phyloP scores from a whole-genome alignment of 2,888 invertebrate species.

The Serripes groenlandicus region DNA sequence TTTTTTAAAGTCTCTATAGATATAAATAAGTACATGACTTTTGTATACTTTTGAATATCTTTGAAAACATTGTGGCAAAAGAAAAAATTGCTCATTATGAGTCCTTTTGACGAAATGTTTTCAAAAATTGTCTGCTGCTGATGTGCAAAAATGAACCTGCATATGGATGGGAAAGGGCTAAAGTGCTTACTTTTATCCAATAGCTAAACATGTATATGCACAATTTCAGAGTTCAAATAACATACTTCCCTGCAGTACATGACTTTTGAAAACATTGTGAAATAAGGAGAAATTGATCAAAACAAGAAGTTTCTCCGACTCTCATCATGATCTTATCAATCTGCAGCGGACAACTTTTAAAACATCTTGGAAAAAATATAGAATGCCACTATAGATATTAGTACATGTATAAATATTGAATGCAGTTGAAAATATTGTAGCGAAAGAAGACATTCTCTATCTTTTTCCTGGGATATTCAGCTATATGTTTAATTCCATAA shows the following conservation, averaged over 20 bases:
- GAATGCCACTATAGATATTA: no score
- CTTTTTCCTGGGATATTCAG: no score
- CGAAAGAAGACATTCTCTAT: no score
- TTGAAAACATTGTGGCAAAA: background rate
- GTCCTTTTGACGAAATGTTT: background rate
- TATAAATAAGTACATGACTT: background rate
- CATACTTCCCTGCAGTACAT: background rate
- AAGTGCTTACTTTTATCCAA: no score
- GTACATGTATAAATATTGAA: no score
- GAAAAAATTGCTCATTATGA: background rate
- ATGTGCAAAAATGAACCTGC: background rate
- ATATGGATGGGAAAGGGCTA: background rate
- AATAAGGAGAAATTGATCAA: background rate
- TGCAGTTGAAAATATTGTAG: no score
- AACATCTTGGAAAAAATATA: no score
- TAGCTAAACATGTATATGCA: background rate
- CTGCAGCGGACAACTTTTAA: no score
- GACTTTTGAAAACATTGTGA: background rate
- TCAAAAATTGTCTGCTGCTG: background rate
- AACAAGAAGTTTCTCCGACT: background rate
- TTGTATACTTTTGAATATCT: no score
- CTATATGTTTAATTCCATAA: no score
- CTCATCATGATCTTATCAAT: no score
- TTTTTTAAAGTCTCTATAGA: no score
- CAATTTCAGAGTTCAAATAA: background rate